phyloP scores from a whole-genome alignment of 1,140 invertebrate species.

The Monomorium pharaonis region DNA sequence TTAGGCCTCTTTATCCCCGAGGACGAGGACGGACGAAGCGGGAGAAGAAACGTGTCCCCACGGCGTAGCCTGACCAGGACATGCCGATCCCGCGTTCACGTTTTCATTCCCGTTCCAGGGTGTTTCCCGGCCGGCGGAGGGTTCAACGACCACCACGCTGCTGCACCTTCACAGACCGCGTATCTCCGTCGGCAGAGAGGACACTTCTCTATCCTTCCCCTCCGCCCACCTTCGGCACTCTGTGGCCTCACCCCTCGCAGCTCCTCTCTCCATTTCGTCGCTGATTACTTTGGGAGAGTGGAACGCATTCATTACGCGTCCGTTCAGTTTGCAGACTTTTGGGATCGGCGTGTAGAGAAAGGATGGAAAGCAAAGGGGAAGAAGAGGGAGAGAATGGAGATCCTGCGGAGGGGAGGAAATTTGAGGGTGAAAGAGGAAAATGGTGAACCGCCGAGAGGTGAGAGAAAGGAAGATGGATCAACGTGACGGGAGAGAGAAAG shows the following conservation, averaged over 20 bases:
- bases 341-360: constrained; percentile 49
- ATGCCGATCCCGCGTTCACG: constrained; percentile 58
- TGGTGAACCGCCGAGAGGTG: constrained; percentile 44
- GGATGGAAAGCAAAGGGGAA: constrained; percentile 13
- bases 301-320: constrained; percentile 77
- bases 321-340: constrained; percentile 75
- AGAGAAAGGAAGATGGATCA: constrained; percentile 75
- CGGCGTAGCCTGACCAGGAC: constrained; percentile 43
- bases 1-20: not conserved
- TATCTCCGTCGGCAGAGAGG: constrained; percentile 48
- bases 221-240: not conserved
- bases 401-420: constrained; percentile 33
- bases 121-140: constrained; percentile 63
- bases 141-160: constrained; percentile 74
- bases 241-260: not conserved
- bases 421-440: constrained; percentile 58
- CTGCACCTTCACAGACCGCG: constrained; percentile 55
- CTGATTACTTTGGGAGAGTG: constrained; percentile 70
- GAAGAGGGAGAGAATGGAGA: constrained; percentile 27
- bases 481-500: constrained; percentile 71
- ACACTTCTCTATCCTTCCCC: constrained; percentile 49
- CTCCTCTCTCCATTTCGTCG: not conserved
- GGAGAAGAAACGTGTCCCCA: not conserved
- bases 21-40: not conserved
- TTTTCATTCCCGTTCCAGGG: constrained; percentile 67